A percentile compares a stretch with the other conserved stretches of the same genome.
These are phyloP conservation scores for Odontomachus brunneus DNA, from an alignment of 1,140 invertebrate genomes.

Conservation along the genomic window DNA sequence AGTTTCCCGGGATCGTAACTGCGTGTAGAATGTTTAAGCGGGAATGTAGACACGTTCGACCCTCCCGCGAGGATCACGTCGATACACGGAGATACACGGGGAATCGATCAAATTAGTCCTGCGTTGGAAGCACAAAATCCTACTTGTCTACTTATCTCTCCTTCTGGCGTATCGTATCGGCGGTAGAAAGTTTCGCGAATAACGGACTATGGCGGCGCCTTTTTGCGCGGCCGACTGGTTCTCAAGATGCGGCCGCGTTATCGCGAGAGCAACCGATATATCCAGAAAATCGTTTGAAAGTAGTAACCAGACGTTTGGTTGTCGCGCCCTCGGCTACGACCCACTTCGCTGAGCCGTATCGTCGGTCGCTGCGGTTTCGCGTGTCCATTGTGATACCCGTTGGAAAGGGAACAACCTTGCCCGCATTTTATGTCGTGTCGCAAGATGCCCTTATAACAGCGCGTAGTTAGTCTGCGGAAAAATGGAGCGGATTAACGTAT, in stretches of 20 bases:
- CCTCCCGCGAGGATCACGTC: no score
- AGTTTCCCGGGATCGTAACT: slow-evolving; percentile 17
- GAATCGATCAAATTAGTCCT: slow-evolving; percentile 39
- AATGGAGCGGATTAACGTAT: no score
- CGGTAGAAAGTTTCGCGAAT: slow-evolving; percentile 47
- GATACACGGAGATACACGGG: neutral
- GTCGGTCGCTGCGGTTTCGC: slow-evolving; percentile 68
- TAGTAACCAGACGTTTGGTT: slow-evolving; percentile 44
- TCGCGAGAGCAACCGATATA: slow-evolving; percentile 12
- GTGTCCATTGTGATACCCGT: slow-evolving; percentile 63
- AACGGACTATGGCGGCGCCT: slow-evolving; percentile 26
- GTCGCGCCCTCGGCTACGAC: slow-evolving; percentile 45
- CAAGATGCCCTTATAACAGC: slow-evolving; percentile 53
- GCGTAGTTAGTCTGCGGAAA: neutral
- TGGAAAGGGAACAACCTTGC: slow-evolving; percentile 73
- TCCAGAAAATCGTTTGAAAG: slow-evolving; percentile 71
- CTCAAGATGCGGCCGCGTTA: slow-evolving; percentile 13
- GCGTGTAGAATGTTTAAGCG: slow-evolving; percentile 22
- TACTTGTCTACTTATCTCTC: slow-evolving; percentile 24
- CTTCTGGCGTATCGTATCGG: neutral
- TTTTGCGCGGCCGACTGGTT: slow-evolving; percentile 52
- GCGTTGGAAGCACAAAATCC: neutral
- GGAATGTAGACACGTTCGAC: neutral
- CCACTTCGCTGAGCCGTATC: slow-evolving; percentile 60
- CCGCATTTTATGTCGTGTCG: slow-evolving; percentile 67